Percentiles rank a stretch among this genome's conserved stretches.
These are phyloP conservation scores for Chloroclysta siterata DNA, from an alignment of 2,888 invertebrate genomes.

Conservation along the genomic window DNA sequence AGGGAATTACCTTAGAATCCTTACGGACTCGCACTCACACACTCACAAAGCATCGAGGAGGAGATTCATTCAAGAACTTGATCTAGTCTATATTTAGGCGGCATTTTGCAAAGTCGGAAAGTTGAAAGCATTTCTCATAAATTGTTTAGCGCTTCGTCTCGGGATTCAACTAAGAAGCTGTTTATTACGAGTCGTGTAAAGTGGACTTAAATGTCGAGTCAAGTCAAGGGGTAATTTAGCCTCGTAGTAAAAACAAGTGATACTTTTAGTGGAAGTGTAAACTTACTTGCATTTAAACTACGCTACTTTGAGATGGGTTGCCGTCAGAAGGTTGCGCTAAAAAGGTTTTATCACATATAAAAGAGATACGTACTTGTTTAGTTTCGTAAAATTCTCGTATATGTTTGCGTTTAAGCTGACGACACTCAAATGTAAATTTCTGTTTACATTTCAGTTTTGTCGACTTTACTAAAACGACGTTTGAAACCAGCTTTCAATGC, in stretches of 20 bases:
- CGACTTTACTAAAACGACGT: neutral
- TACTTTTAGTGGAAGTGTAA: constrained; percentile 30
- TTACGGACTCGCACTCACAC: constrained; percentile 65
- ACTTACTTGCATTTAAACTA: constrained; percentile 7
- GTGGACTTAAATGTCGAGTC: constrained; percentile 20
- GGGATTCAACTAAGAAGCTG: constrained; percentile 37
- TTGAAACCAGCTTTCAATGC: neutral
- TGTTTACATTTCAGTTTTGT: neutral
- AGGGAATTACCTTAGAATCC: constrained; percentile 77
- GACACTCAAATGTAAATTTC: no score
- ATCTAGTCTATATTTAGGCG: constrained; percentile 25
- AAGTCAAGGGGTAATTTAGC: constrained; percentile 31
- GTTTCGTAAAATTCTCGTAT: neutral
- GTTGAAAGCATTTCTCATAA: constrained; percentile 43
- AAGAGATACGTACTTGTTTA: neutral
- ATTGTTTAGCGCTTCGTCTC: constrained; percentile 38
- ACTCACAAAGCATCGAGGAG: constrained; percentile 56
- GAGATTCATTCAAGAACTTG: constrained; percentile 47
- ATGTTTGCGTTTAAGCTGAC: neutral
- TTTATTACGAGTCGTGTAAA: constrained; percentile 24
- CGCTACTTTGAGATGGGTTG: constrained; percentile 10
- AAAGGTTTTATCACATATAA: constrained; percentile 12
- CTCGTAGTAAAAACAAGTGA: constrained; percentile 36
- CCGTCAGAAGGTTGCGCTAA: constrained; percentile 6
- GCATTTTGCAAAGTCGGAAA: constrained; percentile 28